Evolutionary conservation across 2,888 invertebrate species (phyloP), one percentile per base, ranked within the genome.

Genomic region (Heliothis peltigera): DNA sequence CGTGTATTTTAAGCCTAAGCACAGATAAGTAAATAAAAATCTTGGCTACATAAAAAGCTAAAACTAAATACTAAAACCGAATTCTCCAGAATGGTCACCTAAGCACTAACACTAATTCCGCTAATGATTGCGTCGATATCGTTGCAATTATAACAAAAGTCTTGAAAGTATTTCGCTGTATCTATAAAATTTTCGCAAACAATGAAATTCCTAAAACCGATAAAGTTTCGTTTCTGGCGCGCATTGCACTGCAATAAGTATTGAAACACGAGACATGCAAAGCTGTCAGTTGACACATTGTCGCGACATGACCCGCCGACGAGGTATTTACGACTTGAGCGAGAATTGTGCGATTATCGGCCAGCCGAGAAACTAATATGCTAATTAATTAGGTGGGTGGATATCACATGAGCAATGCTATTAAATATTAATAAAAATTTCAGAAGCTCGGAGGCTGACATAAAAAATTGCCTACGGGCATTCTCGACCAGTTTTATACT

Each of bases 211-310:
- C 4, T 7, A 25, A n/a, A 51, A 67, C 8, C 46, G 17, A 57
- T 74, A 18, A n/a, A 25, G 21, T 21, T 8, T 1, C 28, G 32
- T 32, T 39, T 73, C 54, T 42, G 17, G n/a, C 4, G 25, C 55
- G 15, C 21, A 43, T 46, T 21, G 35, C 48, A 57, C 43, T 25
- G 35, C 44, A 57, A 46, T 57, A 44, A 18, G 48, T 52, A 44
- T 59, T 43, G 25, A 42, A 48, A 70, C 35, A 10, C 19, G 28
- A 68, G 18, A 39, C n/a, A 4, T 57, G 28, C 10, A 57, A 39
- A 57, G 4, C 17, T 58, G 51, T 28, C 43, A 72, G 39, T 54
- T 72, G 70, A 64, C 64, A 64, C 70, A 48, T 51, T 63, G 54
- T 32, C 46, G 46, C 21, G 22, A 52, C 32, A 55, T 46, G 43